Conservation (phyloP, 2,113 vertebrate species). For the Macquaria ambigua region DNA sequence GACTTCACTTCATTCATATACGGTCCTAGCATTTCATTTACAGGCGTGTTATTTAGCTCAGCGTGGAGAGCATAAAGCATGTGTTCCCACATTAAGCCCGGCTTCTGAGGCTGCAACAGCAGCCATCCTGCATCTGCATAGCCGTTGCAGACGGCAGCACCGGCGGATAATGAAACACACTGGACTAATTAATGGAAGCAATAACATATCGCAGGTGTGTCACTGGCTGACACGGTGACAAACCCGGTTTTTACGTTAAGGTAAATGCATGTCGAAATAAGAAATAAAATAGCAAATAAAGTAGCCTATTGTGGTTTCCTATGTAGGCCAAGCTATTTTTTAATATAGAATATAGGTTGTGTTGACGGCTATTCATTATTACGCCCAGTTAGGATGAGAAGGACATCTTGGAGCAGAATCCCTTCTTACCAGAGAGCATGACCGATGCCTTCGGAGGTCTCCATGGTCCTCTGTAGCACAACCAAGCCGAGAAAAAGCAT, state of each 20-base stretch:
- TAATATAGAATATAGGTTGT: not conserved
- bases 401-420: constrained; percentile 63
- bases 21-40: not conserved
- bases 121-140: constrained; percentile 55
- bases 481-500: constrained; percentile 44
- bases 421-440: constrained; percentile 77
- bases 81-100: constrained; percentile 42
- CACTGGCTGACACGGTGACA: constrained; percentile 29
- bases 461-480: constrained; percentile 64
- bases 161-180: constrained; percentile 14
- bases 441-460: constrained; percentile 73
- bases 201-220: constrained; percentile 65
- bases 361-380: constrained; percentile 8
- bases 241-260: not conserved
- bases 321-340: not conserved
- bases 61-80: constrained; percentile 27
- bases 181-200: constrained; percentile 28
- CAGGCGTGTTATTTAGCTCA: constrained; percentile 17
- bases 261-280: not conserved
- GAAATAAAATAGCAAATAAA: not conserved
- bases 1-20: not conserved
- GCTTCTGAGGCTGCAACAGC: constrained; percentile 29
- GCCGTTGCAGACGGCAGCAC: constrained; percentile 35
- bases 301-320: not conserved
- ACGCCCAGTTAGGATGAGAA: constrained; percentile 51